A percentile compares a stretch with the other conserved stretches of the same genome.
phyloP scores from a whole-genome alignment of 2,797 vertebrate species.

The Menidia menidia region DNA sequence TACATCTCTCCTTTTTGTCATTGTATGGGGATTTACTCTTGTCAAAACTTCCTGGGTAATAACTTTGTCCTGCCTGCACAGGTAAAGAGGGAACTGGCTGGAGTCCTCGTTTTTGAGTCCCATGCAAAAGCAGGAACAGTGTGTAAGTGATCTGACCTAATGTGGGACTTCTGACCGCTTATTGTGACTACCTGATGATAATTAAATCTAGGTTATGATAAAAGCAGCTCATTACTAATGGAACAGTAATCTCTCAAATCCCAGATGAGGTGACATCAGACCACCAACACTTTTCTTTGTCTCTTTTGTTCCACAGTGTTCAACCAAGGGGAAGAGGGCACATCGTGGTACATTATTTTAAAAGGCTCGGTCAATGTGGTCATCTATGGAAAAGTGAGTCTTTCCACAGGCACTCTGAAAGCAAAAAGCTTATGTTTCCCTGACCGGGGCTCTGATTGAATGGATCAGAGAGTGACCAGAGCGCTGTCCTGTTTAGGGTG shows the following conservation, averaged over 20 bases:
- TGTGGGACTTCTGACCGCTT: neutral
- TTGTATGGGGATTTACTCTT: neutral
- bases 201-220: conserved; percentile 1
- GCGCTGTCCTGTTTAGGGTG: conserved; percentile 83
- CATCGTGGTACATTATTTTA: conserved; percentile 99
- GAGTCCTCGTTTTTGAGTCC: conserved; percentile 97
- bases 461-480: conserved; percentile 6
- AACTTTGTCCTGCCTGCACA: conserved; percentile 64
- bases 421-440: neutral
- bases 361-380: conserved; percentile 99
- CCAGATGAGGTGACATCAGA: conserved; percentile 11
- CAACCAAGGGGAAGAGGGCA: conserved; percentile 98
- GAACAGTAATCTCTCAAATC: conserved; percentile 19
- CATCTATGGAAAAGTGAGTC: conserved; percentile 96
- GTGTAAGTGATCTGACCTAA: conserved; percentile 85
- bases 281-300: conserved; percentile 1
- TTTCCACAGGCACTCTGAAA: conserved; percentile 2
- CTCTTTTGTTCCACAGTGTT: conserved; percentile 86
- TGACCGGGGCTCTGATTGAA: neutral
- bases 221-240: neutral
- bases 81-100: conserved; percentile 95
- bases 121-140: conserved; percentile 96
- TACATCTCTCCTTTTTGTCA: too few relatives aligned
- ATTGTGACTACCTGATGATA: neutral
- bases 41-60: neutral